phyloP scores from a whole-genome alignment of 2,113 vertebrate species.

The Phyllopteryx taeniolatus region DNA sequence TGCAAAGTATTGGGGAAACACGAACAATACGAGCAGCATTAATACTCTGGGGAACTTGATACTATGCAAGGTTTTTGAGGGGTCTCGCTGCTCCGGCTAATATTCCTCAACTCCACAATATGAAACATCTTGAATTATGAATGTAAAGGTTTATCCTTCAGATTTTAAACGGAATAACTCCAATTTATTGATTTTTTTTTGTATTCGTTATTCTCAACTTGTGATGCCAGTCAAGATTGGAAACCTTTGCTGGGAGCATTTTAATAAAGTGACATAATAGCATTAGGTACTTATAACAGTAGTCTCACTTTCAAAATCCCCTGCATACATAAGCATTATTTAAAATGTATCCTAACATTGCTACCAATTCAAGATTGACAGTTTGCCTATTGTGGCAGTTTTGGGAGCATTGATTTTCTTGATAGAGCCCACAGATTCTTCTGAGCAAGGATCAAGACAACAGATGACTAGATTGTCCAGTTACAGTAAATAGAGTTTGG shows the following conservation, averaged over 20 bases:
- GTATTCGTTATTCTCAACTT: not conserved
- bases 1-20: not conserved
- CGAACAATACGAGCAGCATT: not conserved
- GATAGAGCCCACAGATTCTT: not conserved
- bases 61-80: not conserved
- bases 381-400: not conserved
- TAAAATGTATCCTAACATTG: not conserved
- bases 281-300: not conserved
- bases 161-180: not conserved
- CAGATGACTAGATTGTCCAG: not conserved
- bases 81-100: not conserved
- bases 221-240: not conserved
- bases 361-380: not conserved
- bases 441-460: not conserved
- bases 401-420: not conserved
- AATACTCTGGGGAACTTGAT: not conserved
- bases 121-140: not conserved
- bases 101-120: not conserved
- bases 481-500: not conserved
- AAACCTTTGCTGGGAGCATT: not conserved
- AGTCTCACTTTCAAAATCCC: not conserved
- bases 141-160: not conserved
- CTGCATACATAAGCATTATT: not conserved
- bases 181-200: not conserved
- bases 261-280: not conserved